A percentile compares a stretch with the other conserved stretches of the same genome.
phyloP scores from a whole-genome alignment of 2,113 vertebrate species.

The Mohoua ochrocephala region DNA sequence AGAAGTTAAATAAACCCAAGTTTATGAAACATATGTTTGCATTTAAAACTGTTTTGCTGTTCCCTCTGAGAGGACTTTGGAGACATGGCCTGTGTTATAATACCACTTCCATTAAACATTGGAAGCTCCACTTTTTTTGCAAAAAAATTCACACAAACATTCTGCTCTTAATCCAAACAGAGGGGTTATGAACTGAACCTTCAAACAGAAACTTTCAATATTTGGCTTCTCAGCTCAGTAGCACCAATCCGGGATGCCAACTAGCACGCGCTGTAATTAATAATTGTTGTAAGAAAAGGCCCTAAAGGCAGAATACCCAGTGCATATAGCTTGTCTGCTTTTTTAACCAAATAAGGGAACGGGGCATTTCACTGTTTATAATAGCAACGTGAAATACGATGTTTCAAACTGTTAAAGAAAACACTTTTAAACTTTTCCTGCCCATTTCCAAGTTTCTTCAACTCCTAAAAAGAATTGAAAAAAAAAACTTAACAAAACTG shows the following conservation, averaged over 20 bases:
- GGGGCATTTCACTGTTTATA: constrained; percentile 74
- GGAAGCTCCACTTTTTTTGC: constrained; percentile 23
- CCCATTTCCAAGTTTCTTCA: constrained; percentile 13
- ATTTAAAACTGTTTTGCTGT: constrained; percentile 35
- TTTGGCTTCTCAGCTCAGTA: constrained; percentile 65
- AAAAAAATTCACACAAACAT: constrained; percentile 40
- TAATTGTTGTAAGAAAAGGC: constrained; percentile 30
- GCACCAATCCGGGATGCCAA: constrained; percentile 55
- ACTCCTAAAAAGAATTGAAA: not conserved
- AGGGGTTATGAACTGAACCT: constrained; percentile 57
- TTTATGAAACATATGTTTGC: constrained; percentile 35
- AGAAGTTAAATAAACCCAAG: not conserved
- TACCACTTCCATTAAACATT: constrained; percentile 62
- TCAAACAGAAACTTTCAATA: constrained; percentile 42
- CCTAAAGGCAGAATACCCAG: constrained; percentile 48
- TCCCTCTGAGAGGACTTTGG: constrained; percentile 37
- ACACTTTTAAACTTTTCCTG: constrained; percentile 23
- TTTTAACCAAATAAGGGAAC: constrained; percentile 79
- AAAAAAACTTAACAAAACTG: not conserved
- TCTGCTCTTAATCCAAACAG: constrained; percentile 11
- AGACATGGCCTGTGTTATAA: constrained; percentile 55
- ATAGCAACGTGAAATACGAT: constrained; percentile 34
- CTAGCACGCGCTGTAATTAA: constrained; percentile 50
- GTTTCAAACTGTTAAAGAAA: constrained; percentile 59
- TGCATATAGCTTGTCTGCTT: constrained; percentile 49